A percentile compares a stretch with the other conserved stretches of the same genome.
Conservation (phyloP, 2,888 invertebrate species). For the Dolomedes plantarius region DNA sequence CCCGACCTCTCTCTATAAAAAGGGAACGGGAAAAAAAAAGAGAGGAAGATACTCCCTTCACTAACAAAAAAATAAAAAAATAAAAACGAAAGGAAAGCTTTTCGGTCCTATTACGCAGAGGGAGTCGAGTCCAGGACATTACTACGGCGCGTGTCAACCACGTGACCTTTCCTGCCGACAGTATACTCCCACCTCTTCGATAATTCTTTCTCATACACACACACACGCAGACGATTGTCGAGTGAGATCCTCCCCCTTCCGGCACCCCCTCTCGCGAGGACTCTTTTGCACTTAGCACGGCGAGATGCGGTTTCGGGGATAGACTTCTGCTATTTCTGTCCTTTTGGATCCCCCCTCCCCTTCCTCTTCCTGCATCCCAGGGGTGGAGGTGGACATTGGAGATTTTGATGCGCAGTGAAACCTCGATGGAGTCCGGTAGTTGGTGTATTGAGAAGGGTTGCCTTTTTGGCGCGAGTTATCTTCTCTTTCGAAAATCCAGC, state of each 20-base stretch:
- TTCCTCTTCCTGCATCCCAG: neutral
- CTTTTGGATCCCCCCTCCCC: conserved; percentile 24
- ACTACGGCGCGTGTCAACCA: conserved; percentile 47
- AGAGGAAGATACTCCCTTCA: too few relatives aligned
- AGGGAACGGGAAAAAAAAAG: neutral
- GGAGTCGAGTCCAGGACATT: conserved; percentile 11
- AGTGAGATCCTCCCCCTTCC: neutral
- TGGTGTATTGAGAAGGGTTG: neutral
- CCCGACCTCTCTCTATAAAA: too few relatives aligned
- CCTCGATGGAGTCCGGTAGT: neutral
- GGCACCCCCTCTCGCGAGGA: conserved; percentile 9
- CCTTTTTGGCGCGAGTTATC: too few relatives aligned
- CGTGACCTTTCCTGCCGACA: conserved; percentile 57
- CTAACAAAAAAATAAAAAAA: too few relatives aligned
- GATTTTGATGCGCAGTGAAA: conserved; percentile 37
- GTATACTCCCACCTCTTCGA: conserved; percentile 3
- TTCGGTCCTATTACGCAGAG: too few relatives aligned
- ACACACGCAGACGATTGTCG: neutral
- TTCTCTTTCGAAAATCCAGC: too few relatives aligned
- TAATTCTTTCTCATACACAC: conserved; percentile 39
- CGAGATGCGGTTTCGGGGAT: conserved; percentile 57
- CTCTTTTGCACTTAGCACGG: conserved; percentile 57
- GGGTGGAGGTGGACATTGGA: conserved; percentile 35
- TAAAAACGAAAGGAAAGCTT: too few relatives aligned
- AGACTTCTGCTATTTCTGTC: conserved; percentile 47